Evolutionary conservation across 2,797 vertebrate genomes (phyloP), one percentile per base, ranked within the genome.

Genomic region (Remorina albescens): DNA sequence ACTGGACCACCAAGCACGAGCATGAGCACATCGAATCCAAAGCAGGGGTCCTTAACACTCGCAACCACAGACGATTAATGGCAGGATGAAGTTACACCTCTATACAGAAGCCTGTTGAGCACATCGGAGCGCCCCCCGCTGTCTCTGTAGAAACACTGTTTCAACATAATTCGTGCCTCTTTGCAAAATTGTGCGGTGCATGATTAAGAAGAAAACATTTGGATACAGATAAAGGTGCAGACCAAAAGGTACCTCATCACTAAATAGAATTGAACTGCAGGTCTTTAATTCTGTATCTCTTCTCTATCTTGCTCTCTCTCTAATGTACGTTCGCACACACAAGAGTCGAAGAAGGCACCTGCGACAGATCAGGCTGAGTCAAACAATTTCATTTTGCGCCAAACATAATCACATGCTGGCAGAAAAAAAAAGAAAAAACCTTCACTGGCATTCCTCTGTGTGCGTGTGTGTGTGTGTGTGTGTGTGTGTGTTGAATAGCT

Each of bases 1-100:
- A 90, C 89, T 89, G 89, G 93, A 94, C 94, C 93, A 93, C 93
- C 93, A 65, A 87, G 67, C 67, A 80, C 8, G 85, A 88, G 76
- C 25, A 78, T 81, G 90, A 91, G 79, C 80, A 36, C 84, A 80
- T 78, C 51, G 25, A 77, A 78, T 76, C 80, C 12, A 23, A 46
- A 84, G 82, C 79, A 50, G 67, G 67, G 85, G 83, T 87, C 84
- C 81, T 76, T 75, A 82, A 81, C 51, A 63, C 79, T 50, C 71
- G 36, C 71, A 74, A 77, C 83, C 76, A 87, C 54, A 73, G 74
- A 82, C 91, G 92, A 93, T 94, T 92, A 91, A 94, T 91, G 78
- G 81, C 78, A 76, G 82, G 72, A 86, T 81, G 73, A 56, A 84
- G 88, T 92, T 90, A 87, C 79, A 74, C 54, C 50, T 70, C 15